Base-by-base conservation (phyloP, 2,888 invertebrate genomes). In the Cataglyphis rosenhaueri region DNA sequence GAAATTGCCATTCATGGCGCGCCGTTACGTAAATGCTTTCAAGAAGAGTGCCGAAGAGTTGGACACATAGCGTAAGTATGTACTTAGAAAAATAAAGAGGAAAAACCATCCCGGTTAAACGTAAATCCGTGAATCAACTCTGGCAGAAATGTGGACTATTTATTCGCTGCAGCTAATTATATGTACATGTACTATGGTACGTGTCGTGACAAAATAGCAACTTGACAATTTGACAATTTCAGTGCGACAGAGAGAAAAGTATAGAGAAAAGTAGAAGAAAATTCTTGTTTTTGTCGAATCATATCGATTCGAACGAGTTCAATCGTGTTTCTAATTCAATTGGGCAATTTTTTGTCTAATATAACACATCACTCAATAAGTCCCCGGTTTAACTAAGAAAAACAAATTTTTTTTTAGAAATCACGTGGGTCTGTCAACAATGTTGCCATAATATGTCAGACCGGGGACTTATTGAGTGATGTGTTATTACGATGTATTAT, bases 231-330 rank as follows among this genome's bases (percentile, higher is more conserved):
- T 55, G 65, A 55, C 15, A 25, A 25, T 35, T 62, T 38, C 48
- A 32, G 61, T 41, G 25, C 25, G 44, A n/a, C 35, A 29, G 9
- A 52, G 52, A 41, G 38, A 71, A 64, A 59, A 6, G 8, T 32
- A 61, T 2, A 29, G 73, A 61, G 84, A 73, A 83, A 87, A 85
- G 59, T 65, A 78, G 70, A 87, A 76, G 83, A 57, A 85, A 85
- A 87, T 57, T 32, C n/a, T 48, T 38, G 59, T 55, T 25, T 66
- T 21, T 18, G 85, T 73, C 29, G 1, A 82, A 88, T 55, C 68
- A 32, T 52, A 15, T 84, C 81, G 82, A 32, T 75, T 52, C 41
- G n/a, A 6, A 18, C 52, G 32, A 32, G 8, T 18, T 10, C 15
- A n/a, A 59, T 52, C 59, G 79, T 84, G 75, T 5, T 78, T 78